Base-by-base conservation (phyloP, 2,888 invertebrate species). In the Galerucella calmariensis region DNA sequence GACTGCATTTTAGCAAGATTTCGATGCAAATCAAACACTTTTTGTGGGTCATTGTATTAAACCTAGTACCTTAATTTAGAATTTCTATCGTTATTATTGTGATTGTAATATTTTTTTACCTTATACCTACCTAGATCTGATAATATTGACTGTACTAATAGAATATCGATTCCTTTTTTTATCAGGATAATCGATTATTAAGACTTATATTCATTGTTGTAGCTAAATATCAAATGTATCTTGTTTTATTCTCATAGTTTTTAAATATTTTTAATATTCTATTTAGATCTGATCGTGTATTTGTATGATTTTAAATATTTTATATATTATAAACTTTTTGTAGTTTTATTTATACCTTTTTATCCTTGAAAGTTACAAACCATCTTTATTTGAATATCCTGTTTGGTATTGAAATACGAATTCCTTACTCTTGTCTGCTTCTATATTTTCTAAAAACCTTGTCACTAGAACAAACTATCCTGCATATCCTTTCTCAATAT, bases 221-320 rank as follows among this genome's bases (percentile, higher is more conserved):
- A 56, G 56, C 56, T 56, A 56, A 9, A 56, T 56, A 56, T 20
- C 11, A 10, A 20, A 56, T 56, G 56, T 56, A 56, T 56, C 16
- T 16, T 56, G 41, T 62, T 62, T 62, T 62, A 16, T 59, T 35
- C 35, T 35, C 12, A 35, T 61, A 41, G 9, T 35, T 62, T 16
- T 56, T 56, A 10, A 10, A 56, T 62, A 62, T 41, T 62, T 59
- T 62, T 48, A 48, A 48, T 48, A 11, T 12, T 14, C 11, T 48
- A 12, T 48, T 48, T 41, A 16, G 62, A 62, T 62, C 62, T 62
- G 62, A 62, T 62, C 35, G 41, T 62, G 41, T 62, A 35, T 6
- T 35, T 62, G 35, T 62, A 35, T 41, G 0, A 27, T 62, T 61
- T 48, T 62, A 41, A 35, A 51, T 41, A 44, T 24, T 56, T 16